Conservation (phyloP, 2,113 vertebrate genomes). For the Rhinolophus sinicus region DNA sequence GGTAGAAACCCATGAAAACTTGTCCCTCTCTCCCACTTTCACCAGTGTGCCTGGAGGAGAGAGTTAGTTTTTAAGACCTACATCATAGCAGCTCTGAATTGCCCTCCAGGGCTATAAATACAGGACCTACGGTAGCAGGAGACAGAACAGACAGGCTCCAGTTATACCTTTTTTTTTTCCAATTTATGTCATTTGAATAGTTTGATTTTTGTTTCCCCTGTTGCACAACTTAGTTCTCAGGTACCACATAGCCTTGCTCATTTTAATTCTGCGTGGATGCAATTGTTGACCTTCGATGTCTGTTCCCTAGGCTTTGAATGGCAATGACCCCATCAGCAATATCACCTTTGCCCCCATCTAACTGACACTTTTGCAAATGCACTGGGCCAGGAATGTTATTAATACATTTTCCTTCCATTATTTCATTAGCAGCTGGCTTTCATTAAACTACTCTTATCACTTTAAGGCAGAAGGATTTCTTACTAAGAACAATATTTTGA, state of each 20-base stretch:
- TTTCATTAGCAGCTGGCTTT: conserved; percentile 57
- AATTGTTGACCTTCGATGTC: neutral
- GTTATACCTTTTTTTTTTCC: neutral
- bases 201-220: neutral
- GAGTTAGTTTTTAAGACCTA: neutral
- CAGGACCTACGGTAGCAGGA: neutral
- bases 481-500: conserved; percentile 28
- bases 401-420: conserved; percentile 44
- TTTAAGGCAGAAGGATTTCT: conserved; percentile 41
- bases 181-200: neutral
- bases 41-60: neutral
- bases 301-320: neutral
- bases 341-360: conserved; percentile 4
- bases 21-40: neutral
- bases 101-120: neutral
- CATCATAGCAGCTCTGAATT: neutral
- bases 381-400: neutral
- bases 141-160: neutral
- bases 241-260: neutral
- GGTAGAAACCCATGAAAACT: neutral
- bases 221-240: neutral
- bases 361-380: conserved; percentile 28
- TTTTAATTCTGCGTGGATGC: conserved; percentile 34
- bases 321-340: neutral
- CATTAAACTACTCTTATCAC: conserved; percentile 40